phyloP scores from a whole-genome alignment of 2,888 invertebrate genomes.

The Tanypteryx hageni region DNA sequence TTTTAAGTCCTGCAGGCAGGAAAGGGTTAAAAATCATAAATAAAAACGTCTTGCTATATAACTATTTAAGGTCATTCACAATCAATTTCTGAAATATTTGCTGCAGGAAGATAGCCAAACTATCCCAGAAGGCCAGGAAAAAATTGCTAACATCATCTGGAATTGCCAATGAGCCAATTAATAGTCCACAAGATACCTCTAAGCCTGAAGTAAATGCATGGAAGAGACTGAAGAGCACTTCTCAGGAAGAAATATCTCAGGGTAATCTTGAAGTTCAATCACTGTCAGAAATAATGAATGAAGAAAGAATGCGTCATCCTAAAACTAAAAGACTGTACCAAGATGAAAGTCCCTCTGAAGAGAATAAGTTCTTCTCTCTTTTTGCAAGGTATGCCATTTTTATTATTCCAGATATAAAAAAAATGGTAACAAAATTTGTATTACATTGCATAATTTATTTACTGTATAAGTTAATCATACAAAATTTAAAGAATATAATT shows the following conservation, averaged over 20 bases:
- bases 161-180: neutral
- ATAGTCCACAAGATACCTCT: neutral
- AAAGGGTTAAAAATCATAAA: too few relatives aligned
- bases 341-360: neutral
- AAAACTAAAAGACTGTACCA: neutral
- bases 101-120: conserved; percentile 74
- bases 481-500: too few relatives aligned
- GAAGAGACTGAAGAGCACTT: neutral
- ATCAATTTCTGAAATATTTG: conserved; percentile 66
- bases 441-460: too few relatives aligned
- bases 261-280: conserved; percentile 65
- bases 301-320: conserved; percentile 69
- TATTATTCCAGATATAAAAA: neutral
- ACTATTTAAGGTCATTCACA: too few relatives aligned
- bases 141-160: conserved; percentile 75
- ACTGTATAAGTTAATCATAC: neutral
- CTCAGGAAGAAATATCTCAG: conserved; percentile 68
- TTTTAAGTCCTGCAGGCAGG: too few relatives aligned
- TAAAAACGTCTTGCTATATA: too few relatives aligned
- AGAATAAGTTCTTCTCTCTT: neutral
- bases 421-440: neutral
- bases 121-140: conserved; percentile 82
- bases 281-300: conserved; percentile 69
- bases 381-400: neutral
- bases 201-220: neutral